These are phyloP conservation scores for Patella pellucida DNA, from an alignment of 2,888 invertebrate genomes.

Conservation along the genomic window DNA sequence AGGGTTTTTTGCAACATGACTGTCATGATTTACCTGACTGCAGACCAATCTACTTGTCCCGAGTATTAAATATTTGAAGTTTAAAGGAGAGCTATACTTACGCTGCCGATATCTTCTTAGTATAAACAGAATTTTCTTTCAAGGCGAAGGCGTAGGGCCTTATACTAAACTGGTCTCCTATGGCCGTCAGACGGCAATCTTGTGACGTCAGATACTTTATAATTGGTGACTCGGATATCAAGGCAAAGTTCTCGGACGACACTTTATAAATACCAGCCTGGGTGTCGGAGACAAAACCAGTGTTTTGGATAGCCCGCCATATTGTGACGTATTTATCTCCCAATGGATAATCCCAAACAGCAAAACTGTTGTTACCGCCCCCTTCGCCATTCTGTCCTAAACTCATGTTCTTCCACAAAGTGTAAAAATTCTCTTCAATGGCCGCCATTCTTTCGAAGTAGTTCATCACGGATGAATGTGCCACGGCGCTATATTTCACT, in stretches of 20 bases:
- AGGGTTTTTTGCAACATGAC: too few relatives aligned
- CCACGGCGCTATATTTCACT: constrained; percentile 38
- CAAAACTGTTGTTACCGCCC: constrained; percentile 32
- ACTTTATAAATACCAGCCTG: constrained; percentile 83
- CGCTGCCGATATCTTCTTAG: constrained; percentile 32
- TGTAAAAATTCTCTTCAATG: constrained; percentile 46
- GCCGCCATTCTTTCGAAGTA: constrained; percentile 47
- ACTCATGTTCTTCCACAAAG: constrained; percentile 47
- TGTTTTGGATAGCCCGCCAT: constrained; percentile 84
- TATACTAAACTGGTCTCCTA: constrained; percentile 52
- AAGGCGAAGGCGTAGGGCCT: constrained; percentile 54
- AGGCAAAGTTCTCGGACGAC: constrained; percentile 43
- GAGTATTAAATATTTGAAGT: too few relatives aligned
- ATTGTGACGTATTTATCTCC: constrained; percentile 92
- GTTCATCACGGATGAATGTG: constrained; percentile 37
- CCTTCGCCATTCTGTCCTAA: constrained; percentile 33
- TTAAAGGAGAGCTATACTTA: constrained; percentile 15
- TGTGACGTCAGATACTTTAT: constrained; percentile 45
- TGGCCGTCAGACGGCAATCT: constrained; percentile 43
- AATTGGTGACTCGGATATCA: constrained; percentile 51
- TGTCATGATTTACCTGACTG: too few relatives aligned
- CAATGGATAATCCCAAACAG: constrained; percentile 82
- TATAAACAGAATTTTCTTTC: constrained; percentile 46
- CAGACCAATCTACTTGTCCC: too few relatives aligned
- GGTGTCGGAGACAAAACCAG: constrained; percentile 80